Base-by-base conservation (phyloP, 2,113 vertebrate species). In the Callopanchax toddi region DNA sequence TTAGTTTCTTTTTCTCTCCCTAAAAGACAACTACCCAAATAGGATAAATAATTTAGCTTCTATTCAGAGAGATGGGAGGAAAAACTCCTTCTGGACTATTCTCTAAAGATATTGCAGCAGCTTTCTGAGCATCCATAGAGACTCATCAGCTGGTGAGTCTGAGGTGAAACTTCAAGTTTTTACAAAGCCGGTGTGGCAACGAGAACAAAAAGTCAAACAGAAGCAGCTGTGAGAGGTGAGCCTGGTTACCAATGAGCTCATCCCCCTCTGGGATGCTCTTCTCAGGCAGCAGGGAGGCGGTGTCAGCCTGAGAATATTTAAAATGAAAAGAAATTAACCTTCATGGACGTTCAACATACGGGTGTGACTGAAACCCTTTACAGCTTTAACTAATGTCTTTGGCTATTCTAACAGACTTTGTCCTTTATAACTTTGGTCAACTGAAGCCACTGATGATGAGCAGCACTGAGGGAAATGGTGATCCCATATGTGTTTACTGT, bases 261-360 rank as follows among this genome's bases (percentile, higher is more conserved):
- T 67, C 20, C 54, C 78, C 70, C 72, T 59, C 42, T 50, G 64
- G 70, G 64, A 65, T 6, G 2, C 52, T 64, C 58, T 76, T 51
- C 67, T 74, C 67, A 5, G 69, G 74, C 69, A 53, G 53, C 43
- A n/a, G 43, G 40, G 48, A 53, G 45, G 48, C 62, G 54, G 78
- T 55, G 40, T 67, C 52, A 34, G 20, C 71, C 16, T 45, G 66
- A 59, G 55, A 76, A 71, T 11, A 46, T 60, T 49, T 25, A 67
- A 66, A 79, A 72, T 20, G 45, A 54, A 34, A 42, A 60, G 39
- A 78, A 79, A 77, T 81, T 50, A 83, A 72, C 83, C 74, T 73
- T 82, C 74, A 76, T 73, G 71, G 67, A 74, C 55, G 25, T 23
- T 32, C 29, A 29, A 22, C 4, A 32, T 64, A 68, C 65, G 53